Base-by-base conservation (phyloP, 2,888 invertebrate genomes). In the Pteria penguin region DNA sequence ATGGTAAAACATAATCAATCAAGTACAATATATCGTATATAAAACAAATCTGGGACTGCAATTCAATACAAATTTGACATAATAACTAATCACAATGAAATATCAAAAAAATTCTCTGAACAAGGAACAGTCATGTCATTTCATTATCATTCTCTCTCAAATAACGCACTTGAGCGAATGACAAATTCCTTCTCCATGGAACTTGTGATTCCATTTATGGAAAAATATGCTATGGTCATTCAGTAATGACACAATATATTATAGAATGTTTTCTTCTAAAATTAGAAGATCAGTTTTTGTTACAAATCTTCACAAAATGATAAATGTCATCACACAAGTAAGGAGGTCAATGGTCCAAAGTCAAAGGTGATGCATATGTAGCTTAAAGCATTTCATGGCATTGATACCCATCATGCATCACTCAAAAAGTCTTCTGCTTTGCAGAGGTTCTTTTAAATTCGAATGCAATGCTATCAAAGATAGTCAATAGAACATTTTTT, bases 321-420 rank as follows among this genome's bases (percentile, higher is more conserved):
- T n/a, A n/a, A n/a, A n/a, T n/a, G n/a, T n/a, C n/a, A n/a, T n/a
- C n/a, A n/a, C n/a, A n/a, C n/a, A n/a, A n/a, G n/a, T n/a, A n/a
- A n/a, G n/a, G n/a, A n/a, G n/a, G n/a, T n/a, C 8, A 45, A 45
- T 45, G 45, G 45, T 45, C 45, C 45, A 45, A 45, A 14, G 45
- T 18, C 18, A 18, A 18, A 14, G 45, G 18, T 8, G 45, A 68
- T 68, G 68, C 68, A 68, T 68, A 68, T 68, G 68, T 57, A 68
- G 68, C 68, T 29, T 55, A 57, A 29, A 68, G 61, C 68, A 68
- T 36, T 74, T 52, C 65, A 75, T 75, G 75, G 75, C 75, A 75
- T 70, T 70, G 58, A 26, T n/a, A 65, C 75, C 65, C 58, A 65
- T 27, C 61, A 72, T 72, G 72, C 72, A 72, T 26, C 27, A 60